Percentiles rank a stretch among this genome's conserved stretches.
Conservation (phyloP, 2,888 invertebrate genomes). For the Agrochola lota region DNA sequence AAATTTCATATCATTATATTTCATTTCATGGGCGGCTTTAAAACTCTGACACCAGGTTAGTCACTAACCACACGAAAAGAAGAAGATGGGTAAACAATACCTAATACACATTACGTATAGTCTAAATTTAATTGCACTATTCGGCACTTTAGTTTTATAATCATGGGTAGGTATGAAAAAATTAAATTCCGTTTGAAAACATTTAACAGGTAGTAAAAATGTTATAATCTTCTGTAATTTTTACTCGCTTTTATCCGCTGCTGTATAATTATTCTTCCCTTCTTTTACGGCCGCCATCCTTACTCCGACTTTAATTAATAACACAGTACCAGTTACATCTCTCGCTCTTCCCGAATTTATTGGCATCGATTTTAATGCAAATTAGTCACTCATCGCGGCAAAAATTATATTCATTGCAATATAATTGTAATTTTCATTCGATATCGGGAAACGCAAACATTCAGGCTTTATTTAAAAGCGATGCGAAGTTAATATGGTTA, state of each 20-base stretch:
- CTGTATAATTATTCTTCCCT: constrained; percentile 13
- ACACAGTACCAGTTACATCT: constrained; percentile 12
- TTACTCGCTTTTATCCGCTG: constrained; percentile 11
- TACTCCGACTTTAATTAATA: constrained; percentile 27
- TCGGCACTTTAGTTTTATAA: neutral
- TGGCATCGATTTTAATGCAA: constrained; percentile 30
- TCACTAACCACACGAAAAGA: too few species aligned
- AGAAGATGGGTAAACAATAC: neutral
- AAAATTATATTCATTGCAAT: constrained; percentile 41
- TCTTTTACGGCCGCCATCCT: constrained; percentile 26
- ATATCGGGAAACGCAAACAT: constrained; percentile 16
- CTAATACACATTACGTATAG: neutral
- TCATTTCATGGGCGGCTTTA: too few species aligned
- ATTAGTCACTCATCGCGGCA: constrained; percentile 20
- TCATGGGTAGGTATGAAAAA: too few species aligned
- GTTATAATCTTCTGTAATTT: constrained; percentile 6
- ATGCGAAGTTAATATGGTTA: constrained; percentile 3
- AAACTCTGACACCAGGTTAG: too few species aligned
- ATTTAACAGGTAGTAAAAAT: constrained; percentile 5
- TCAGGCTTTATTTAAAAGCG: constrained; percentile 13
- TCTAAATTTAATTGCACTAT: neutral
- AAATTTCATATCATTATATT: too few species aligned
- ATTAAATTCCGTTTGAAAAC: neutral
- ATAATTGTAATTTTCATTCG: constrained; percentile 34
- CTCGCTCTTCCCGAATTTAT: constrained; percentile 4